A percentile compares a stretch with the other conserved stretches of the same genome.
Conservation (phyloP, 2,113 vertebrate species). For the Turnix velox region DNA sequence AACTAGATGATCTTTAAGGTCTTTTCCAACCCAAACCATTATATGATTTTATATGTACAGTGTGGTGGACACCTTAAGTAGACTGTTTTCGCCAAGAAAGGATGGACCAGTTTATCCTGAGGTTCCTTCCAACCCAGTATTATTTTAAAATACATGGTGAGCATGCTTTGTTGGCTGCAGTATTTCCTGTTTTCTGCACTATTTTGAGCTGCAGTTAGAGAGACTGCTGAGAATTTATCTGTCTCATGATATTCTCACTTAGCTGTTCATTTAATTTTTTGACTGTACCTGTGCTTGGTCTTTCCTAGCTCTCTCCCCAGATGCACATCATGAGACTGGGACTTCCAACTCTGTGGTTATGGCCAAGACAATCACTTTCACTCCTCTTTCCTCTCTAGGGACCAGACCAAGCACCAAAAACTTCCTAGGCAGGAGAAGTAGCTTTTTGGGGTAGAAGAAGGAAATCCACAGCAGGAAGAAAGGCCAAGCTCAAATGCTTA, state of each 20-base stretch:
- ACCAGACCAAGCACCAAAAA: background rate
- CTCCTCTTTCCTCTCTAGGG: background rate
- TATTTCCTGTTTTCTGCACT: background rate
- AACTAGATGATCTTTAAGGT: too few relatives aligned
- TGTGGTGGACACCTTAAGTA: background rate
- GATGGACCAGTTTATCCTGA: background rate
- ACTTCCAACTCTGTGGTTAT: background rate
- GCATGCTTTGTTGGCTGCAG: accelerated
- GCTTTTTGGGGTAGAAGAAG: background rate
- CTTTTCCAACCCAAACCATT: too few relatives aligned
- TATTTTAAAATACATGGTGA: background rate
- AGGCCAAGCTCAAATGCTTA: background rate
- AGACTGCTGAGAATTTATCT: background rate
- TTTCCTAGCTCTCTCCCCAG: background rate
- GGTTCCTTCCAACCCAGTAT: background rate
- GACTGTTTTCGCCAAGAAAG: background rate
- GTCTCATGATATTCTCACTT: background rate
- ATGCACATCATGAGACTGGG: accelerated
- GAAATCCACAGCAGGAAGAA: background rate
- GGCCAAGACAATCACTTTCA: background rate
- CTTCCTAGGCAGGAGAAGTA: background rate
- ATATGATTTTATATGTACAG: too few relatives aligned
- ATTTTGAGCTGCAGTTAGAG: background rate
- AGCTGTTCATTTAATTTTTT: background rate
- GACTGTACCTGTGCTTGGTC: background rate